Conservation (phyloP, 2,888 invertebrate species). For the Heliconius ethilla region DNA sequence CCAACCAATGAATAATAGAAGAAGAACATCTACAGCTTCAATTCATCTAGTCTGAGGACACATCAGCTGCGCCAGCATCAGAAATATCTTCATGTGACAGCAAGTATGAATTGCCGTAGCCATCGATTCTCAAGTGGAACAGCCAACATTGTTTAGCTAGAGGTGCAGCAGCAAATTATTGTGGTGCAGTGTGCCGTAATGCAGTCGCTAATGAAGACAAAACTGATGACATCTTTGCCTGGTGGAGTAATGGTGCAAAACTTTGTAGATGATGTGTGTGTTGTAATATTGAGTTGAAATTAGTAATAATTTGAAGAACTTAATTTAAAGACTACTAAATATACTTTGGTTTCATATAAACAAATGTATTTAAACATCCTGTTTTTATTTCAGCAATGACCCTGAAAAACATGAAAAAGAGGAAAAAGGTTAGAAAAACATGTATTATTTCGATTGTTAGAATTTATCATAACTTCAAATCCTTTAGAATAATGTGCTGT, state of each 20-base stretch:
- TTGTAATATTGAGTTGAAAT: conserved; percentile 35
- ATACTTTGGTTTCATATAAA: background rate
- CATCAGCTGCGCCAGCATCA: background rate
- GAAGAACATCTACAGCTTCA: conserved; percentile 11
- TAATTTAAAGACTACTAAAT: conserved; percentile 7
- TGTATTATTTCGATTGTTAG: background rate
- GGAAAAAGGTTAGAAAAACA: conserved; percentile 61
- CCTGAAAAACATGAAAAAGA: conserved; percentile 68
- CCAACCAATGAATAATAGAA: conserved; percentile 49
- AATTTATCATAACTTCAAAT: background rate
- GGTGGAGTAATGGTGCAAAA: conserved; percentile 77
- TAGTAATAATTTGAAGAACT: conserved; percentile 20
- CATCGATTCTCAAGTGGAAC: conserved; percentile 5
- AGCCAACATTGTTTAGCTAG: background rate
- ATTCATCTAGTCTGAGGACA: background rate
- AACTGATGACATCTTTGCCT: background rate
- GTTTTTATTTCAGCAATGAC: conserved; percentile 73
- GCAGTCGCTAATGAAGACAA: conserved; percentile 6
- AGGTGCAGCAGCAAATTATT: background rate
- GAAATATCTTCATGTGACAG: background rate
- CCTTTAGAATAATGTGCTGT: conserved; percentile 11
- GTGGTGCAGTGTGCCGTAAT: background rate
- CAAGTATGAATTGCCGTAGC: background rate
- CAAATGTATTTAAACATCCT: conserved; percentile 44
- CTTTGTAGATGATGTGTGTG: conserved; percentile 74